These are phyloP conservation scores for Dasypogon diadema DNA, from an alignment of 2,888 invertebrate species.

Conservation along the genomic window DNA sequence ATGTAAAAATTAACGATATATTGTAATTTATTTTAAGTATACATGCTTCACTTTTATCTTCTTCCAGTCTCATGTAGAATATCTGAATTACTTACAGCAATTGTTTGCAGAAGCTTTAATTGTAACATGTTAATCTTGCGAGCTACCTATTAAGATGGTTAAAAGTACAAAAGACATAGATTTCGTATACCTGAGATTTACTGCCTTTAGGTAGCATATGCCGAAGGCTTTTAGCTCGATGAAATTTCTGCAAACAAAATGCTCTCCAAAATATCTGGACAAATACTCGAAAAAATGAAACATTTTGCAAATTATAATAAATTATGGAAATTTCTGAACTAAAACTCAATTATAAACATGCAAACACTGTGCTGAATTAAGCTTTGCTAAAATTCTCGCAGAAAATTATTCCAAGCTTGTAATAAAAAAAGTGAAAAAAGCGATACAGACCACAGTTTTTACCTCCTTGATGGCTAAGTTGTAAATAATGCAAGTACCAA, in stretches of 20 bases:
- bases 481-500: conserved; percentile 88
- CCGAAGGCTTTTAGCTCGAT: conserved; percentile 74
- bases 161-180: background rate
- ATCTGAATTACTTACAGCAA: no score
- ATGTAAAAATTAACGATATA: no score
- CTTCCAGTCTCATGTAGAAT: no score
- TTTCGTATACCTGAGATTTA: conserved; percentile 73
- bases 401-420: background rate
- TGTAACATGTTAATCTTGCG: conserved; percentile 4
- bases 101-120: conserved; percentile 10
- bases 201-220: conserved; percentile 75
- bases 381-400: no score
- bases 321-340: background rate
- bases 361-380: no score
- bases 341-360: no score
- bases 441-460: conserved; percentile 92
- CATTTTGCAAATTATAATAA: conserved; percentile 2
- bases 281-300: background rate
- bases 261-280: conserved; percentile 46
- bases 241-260: conserved; percentile 74
- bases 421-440: conserved; percentile 11
- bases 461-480: conserved; percentile 96
- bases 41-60: no score
- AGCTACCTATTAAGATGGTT: background rate
- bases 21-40: no score